phyloP scores from a whole-genome alignment of 2,797 vertebrate species.

The Aplochiton taeniatus region DNA sequence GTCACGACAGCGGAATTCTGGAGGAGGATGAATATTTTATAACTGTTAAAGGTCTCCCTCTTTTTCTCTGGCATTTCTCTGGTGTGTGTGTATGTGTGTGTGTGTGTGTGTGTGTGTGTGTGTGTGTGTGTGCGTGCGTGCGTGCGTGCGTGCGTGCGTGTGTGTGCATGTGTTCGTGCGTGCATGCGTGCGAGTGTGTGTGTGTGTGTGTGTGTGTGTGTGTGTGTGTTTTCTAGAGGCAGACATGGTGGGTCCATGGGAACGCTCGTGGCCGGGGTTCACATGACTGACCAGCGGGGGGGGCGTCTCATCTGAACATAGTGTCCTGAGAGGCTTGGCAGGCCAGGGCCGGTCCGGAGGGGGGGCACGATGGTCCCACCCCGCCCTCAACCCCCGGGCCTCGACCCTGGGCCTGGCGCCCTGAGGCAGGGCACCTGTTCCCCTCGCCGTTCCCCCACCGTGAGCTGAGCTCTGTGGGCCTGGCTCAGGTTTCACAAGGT shows the following conservation, averaged over 20 bases:
- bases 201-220: no score
- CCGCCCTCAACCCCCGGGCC: not conserved
- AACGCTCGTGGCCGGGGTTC: not conserved
- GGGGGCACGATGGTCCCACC: slow-evolving; percentile 6
- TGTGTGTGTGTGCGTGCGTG: no score
- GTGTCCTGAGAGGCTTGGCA: slow-evolving; percentile 33
- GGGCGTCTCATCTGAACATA: slow-evolving; percentile 42
- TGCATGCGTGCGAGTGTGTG: no score
- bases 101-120: no score
- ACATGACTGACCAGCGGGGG: slow-evolving; percentile 15
- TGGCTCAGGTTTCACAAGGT: slow-evolving; percentile 63
- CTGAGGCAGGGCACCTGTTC: slow-evolving; percentile 59
- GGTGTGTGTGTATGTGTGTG: no score
- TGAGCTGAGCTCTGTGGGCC: slow-evolving; percentile 29
- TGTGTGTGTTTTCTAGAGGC: not conserved
- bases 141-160: no score
- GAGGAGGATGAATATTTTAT: no score
- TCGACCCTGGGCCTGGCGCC: slow-evolving; percentile 23
- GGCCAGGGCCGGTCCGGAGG: not conserved
- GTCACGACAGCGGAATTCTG: no score
- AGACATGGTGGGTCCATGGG: not conserved
- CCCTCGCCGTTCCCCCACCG: slow-evolving; percentile 36
- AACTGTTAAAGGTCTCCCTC: no score
- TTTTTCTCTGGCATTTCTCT: no score
- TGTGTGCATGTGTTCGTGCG: not conserved